Conservation (phyloP, 30 jellyfish, hydroid and myxozoan species). For the Morbakka virulenta region DNA sequence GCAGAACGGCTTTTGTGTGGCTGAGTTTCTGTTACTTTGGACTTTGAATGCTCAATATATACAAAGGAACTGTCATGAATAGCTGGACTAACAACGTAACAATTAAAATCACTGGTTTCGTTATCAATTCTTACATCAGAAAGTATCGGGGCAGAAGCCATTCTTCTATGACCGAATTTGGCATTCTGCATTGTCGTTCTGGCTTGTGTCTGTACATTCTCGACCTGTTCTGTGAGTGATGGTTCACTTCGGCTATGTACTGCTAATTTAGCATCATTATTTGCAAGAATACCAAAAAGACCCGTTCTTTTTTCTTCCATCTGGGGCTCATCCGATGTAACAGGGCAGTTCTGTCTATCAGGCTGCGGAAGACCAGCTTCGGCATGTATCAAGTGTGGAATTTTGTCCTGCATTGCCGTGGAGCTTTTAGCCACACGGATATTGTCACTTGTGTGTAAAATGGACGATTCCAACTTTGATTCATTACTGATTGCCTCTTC, state of each 20-base stretch:
- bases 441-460: no score
- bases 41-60: background rate
- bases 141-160: slow-evolving; percentile 71
- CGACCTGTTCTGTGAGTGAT: background rate
- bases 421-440: no score
- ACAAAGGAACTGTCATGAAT: slow-evolving; percentile 18
- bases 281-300: no score
- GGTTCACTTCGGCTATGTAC: background rate
- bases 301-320: no score
- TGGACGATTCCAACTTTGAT: no score
- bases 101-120: background rate
- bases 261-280: background rate
- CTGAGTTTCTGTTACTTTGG: background rate
- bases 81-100: slow-evolving; percentile 1
- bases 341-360: no score
- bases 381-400: no score
- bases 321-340: no score
- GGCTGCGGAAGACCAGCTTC: no score
- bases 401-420: no score
- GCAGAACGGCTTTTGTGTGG: background rate
- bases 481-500: no score
- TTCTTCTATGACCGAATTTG: slow-evolving; percentile 72
- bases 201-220: background rate
- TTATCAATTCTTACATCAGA: background rate
- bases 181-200: background rate